Evolutionary conservation across 1,140 invertebrate genomes (phyloP), one percentile per base, ranked within the genome.

Genomic region (Diorhabda elongata): DNA sequence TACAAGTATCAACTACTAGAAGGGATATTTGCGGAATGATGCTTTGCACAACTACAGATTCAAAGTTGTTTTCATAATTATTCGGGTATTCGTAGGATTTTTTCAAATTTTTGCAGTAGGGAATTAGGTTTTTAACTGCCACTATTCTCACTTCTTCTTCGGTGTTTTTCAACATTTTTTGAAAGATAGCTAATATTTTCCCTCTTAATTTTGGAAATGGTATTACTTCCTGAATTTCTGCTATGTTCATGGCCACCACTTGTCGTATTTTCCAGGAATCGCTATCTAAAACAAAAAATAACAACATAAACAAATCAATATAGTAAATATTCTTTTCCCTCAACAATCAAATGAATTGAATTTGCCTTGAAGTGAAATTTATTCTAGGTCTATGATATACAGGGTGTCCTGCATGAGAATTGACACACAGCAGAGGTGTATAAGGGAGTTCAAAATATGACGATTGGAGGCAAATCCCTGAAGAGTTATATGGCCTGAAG

Each of bases 221-320:
- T n/a, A 77, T 64, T 7, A 69, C 43, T 8, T 73, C 44, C 44
- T 75, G 77, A 2, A 80, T 70, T 41, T 71, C 61, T 2, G 73
- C 67, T 41, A 80, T 75, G 41, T 71, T 45, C 57, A 52, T 58
- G 3, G 78, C 76, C 4, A 79, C 44, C 26, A 69, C 67, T 66
- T 76, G 74, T 11, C 76, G 71, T 4, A 78, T 67, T 64, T 71
- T 78, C 79, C 78, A 79, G 9, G 76, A 78, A 6, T 58, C 11
- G 47, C 75, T 71, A 45, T 69, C 77, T 78, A 47, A 57, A 75
- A 75, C 45, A 67, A 67, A 59, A 44, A 52, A 47, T 8, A 42
- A 56, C 5, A 42, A 64, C 45, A 44, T 52, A 8, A 56, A 42
- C 2, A 59, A 59, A n/a, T 11, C 9, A 26, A 60, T 2, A 42